phyloP scores from a whole-genome alignment of 2,888 invertebrate species.

The Apodemia mormo region DNA sequence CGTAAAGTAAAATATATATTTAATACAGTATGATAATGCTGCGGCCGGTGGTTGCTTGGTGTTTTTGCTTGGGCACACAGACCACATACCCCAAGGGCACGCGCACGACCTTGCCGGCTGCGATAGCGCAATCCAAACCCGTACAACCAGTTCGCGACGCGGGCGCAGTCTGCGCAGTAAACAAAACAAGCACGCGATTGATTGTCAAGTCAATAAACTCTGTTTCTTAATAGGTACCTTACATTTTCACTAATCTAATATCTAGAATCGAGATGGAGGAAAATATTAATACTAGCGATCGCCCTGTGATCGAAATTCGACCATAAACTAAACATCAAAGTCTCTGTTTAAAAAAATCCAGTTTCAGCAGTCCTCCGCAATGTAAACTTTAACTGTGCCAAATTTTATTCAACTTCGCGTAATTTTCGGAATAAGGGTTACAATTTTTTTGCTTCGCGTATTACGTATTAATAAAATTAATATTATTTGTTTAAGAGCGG shows the following conservation, averaged over 20 bases:
- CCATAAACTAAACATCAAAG: too few species aligned
- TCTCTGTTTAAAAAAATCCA: too few species aligned
- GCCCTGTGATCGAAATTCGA: too few species aligned
- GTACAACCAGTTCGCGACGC: constrained; percentile 64
- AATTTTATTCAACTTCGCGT: too few species aligned
- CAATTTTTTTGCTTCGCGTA: too few species aligned
- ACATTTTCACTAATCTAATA: neutral
- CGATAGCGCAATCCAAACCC: constrained; percentile 56
- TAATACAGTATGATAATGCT: neutral
- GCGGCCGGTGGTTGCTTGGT: neutral
- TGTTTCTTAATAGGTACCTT: constrained; percentile 19
- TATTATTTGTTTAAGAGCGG: too few species aligned
- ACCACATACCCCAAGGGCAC: too few species aligned
- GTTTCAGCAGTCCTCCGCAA: too few species aligned
- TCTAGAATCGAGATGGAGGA: neutral
- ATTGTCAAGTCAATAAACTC: constrained; percentile 53
- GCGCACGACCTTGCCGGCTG: constrained; percentile 75
- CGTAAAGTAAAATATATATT: neutral
- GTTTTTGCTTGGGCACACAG: constrained; percentile 57
- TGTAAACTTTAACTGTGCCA: too few species aligned
- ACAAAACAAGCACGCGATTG: constrained; percentile 71
- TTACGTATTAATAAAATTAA: too few species aligned
- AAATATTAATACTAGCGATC: neutral
- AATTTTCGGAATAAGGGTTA: too few species aligned
- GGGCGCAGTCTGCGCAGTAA: constrained; percentile 55